Evolutionary conservation across 2,797 vertebrate species (phyloP).

Genomic region (Nannoperca obscura): DNA sequence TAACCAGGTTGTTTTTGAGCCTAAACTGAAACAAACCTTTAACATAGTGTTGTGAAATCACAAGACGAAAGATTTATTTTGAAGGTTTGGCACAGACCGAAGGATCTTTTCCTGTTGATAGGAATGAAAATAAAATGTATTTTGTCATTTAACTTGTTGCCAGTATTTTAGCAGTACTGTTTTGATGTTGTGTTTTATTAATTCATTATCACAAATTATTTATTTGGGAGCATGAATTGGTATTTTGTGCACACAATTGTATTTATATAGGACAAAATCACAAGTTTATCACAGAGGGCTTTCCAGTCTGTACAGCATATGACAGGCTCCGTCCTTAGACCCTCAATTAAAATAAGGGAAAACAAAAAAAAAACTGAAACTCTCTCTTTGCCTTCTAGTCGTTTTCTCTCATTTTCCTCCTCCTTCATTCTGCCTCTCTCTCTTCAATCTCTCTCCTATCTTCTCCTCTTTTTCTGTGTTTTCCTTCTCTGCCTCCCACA

Average conservation of each 20-base stretch:
- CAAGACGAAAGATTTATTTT: background rate
- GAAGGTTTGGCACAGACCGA: background rate
- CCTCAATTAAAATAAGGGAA: conserved; percentile 13
- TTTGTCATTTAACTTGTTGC: background rate
- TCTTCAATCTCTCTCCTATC: conserved; percentile 48
- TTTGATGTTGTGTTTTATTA: background rate
- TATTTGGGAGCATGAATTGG: background rate
- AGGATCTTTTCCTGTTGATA: background rate
- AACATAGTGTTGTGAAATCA: background rate
- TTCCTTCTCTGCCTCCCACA: conserved; percentile 50
- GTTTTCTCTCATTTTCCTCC: conserved; percentile 34
- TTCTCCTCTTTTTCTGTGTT: conserved; percentile 48
- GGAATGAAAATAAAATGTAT: no score
- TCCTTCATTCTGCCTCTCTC: conserved; percentile 25
- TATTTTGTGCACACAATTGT: background rate
- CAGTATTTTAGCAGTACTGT: background rate
- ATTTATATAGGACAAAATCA: conserved; percentile 3
- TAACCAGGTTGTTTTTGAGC: background rate
- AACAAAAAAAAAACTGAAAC: conserved; percentile 2
- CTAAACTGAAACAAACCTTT: background rate
- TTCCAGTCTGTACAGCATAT: background rate
- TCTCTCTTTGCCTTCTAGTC: conserved; percentile 51
- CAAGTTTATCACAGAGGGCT: conserved; percentile 1
- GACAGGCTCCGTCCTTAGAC: conserved; percentile 4
- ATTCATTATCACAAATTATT: background rate